These are phyloP conservation scores for Sceloporus undulatus DNA, from an alignment of 2,113 vertebrate species.

Conservation along the genomic window DNA sequence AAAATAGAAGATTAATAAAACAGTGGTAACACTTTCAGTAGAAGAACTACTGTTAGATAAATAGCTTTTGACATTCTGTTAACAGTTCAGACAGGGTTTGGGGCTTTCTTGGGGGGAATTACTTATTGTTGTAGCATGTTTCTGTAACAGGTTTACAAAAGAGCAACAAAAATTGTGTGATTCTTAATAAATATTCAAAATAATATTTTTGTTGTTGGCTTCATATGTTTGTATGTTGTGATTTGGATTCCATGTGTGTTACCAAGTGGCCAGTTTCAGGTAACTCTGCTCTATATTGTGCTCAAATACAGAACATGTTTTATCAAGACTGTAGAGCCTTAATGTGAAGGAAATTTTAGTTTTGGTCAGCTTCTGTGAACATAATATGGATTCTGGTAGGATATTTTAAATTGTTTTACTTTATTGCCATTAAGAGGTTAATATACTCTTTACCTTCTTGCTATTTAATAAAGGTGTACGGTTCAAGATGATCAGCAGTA, in stretches of 20 bases:
- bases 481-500: neutral
- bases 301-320: neutral
- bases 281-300: neutral
- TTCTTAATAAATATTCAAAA: neutral
- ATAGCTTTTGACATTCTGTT: neutral
- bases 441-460: neutral
- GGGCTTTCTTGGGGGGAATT: neutral
- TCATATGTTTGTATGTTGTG: neutral
- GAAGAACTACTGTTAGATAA: neutral
- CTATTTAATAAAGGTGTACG: neutral
- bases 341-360: neutral
- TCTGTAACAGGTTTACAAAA: neutral
- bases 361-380: neutral
- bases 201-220: neutral
- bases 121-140: neutral
- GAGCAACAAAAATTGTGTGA: neutral
- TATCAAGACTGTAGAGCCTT: neutral
- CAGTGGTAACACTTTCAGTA: neutral
- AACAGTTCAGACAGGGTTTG: neutral
- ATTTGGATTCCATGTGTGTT: neutral
- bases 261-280: neutral
- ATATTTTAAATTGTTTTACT: neutral
- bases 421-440: neutral
- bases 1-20: neutral
- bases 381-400: neutral